Base-by-base conservation (phyloP, 2,888 invertebrate species). In the Melieria omissa region DNA sequence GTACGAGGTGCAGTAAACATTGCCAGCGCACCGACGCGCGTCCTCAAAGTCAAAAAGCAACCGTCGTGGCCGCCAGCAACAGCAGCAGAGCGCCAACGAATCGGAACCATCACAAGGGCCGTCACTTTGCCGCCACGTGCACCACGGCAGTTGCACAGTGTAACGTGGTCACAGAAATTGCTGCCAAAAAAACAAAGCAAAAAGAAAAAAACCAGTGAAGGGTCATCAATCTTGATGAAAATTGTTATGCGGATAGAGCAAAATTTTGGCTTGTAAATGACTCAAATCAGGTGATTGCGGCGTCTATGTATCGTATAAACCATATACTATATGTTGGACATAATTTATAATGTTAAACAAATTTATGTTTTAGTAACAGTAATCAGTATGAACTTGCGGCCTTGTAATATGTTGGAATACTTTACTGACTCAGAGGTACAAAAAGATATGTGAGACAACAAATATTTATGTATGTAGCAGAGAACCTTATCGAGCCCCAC, bases 1-100 rank as follows among this genome's bases (percentile, higher is more conserved):
- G 78, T 78, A 71, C 72, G 44, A 70, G 71, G 69, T 76, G 63
- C 70, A 74, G 74, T 73, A 75, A 78, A 78, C 74, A 76, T 75
- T 74, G 74, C 71, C 49, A 74, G 63, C 65, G 71, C 62, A 71
- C 61, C 70, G 62, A 69, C 61, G 69, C 69, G 69, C 60, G 67
- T 60, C 67, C 58, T 65, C 65, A 65, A 49, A 49, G 9, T 49
- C 49, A 49, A 12, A 49, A 49, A 3, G 49, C 12, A 10, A 10
- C 12, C 12, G 1, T 12, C 9, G 10, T 49, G 49, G 12, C 9
- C 49, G 49, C 49, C 49, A 49, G 12, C 9, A 3, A 49, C 49
- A 12, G 12, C 49, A 10, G 49, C 9, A 2, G 49, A 9, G 10
- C 9, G 10, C 12, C 10, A 49, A 49, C 49, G 12, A 12, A 9